A percentile compares a stretch with the other conserved stretches of the same genome.
Evolutionary conservation across 2,113 vertebrate genomes (phyloP).

Genomic region (Actenoides hombroni): DNA sequence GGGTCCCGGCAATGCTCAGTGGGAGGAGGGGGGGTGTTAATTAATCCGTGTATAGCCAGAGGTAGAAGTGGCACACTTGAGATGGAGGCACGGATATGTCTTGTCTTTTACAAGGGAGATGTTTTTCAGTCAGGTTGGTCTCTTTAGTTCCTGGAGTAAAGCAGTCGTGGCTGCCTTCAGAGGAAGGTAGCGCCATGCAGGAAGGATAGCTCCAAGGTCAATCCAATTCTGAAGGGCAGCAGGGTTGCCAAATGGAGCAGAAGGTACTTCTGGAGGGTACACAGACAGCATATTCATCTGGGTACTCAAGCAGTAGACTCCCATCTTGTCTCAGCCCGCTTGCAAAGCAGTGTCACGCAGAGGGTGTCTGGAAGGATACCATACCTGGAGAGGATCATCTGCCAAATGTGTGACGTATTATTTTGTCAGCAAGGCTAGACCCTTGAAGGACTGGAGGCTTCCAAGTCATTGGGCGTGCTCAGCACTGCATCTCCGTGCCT

Average conservation of each 20-base stretch:
- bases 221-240: too few relatives aligned
- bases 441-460: neutral
- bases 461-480: accelerated
- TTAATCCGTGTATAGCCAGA: neutral
- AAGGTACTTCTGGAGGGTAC: neutral
- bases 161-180: neutral
- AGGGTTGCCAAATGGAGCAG: neutral
- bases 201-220: neutral
- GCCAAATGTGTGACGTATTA: accelerated
- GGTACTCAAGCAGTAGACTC: neutral
- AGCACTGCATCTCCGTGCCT: accelerated
- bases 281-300: neutral
- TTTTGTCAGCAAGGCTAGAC: neutral
- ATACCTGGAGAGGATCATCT: neutral
- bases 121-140: neutral
- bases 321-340: neutral
- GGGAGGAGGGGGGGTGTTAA: neutral
- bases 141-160: neutral
- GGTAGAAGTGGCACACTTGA: neutral
- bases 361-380: neutral
- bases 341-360: too few relatives aligned
- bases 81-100: neutral
- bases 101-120: neutral
- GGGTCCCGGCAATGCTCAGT: accelerated
- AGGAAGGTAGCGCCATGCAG: neutral